phyloP scores from a whole-genome alignment of 2,113 vertebrate genomes.

The Neotragus pygmaeus region DNA sequence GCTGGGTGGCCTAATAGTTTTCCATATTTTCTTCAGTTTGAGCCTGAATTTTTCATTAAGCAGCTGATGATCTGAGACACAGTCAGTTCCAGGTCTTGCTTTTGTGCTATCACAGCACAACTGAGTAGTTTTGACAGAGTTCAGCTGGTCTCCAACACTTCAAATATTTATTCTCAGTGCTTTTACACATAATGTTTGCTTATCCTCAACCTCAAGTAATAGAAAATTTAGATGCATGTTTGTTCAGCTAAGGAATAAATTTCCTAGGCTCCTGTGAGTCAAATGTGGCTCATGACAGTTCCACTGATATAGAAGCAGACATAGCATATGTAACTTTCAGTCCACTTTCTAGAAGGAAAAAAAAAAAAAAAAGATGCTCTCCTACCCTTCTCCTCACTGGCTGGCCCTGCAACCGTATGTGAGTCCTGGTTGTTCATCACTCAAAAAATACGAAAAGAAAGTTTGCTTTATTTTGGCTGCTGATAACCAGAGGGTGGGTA shows the following conservation, averaged over 20 bases:
- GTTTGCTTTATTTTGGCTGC: not conserved
- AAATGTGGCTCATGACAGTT: not conserved
- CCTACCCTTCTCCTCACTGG: not conserved
- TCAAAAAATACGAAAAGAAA: not conserved
- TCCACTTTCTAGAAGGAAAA: no score
- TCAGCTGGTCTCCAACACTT: not conserved
- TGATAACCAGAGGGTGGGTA: not conserved
- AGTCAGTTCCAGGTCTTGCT: not conserved
- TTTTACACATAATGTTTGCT: not conserved
- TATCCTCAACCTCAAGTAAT: not conserved
- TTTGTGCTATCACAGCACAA: not conserved
- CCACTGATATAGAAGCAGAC: not conserved
- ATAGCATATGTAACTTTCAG: not conserved
- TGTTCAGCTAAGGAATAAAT: not conserved
- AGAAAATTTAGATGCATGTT: not conserved
- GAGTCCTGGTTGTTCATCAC: not conserved
- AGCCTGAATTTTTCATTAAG: not conserved
- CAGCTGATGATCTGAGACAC: not conserved
- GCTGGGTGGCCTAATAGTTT: not conserved
- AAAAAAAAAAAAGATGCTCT: not conserved
- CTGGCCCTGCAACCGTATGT: fast-evolving
- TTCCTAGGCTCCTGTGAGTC: not conserved
- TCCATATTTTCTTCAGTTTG: not conserved
- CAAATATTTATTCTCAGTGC: not conserved
- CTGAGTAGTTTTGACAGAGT: not conserved